A percentile compares a stretch with the other conserved stretches of the same genome.
Evolutionary conservation across 2,797 vertebrate species (phyloP).

Genomic region (Gymnocypris eckloni): DNA sequence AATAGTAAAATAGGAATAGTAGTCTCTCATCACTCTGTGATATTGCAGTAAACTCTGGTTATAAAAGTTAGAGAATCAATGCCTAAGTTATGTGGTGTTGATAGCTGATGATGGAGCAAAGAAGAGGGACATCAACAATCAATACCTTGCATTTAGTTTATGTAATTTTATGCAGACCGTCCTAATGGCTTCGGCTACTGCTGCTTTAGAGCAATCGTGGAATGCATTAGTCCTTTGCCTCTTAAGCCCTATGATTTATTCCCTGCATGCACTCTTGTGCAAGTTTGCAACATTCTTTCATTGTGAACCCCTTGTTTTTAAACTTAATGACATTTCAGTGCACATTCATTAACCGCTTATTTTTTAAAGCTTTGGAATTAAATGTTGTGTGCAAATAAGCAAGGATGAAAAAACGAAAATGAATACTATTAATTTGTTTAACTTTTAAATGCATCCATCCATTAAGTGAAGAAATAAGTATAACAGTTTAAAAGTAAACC

Average conservation of each 20-base stretch:
- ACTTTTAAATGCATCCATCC: not conserved
- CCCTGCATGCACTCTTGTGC: conserved; percentile 6
- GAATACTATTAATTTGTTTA: not conserved
- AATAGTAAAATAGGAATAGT: conserved; percentile 4
- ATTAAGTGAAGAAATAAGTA: not conserved
- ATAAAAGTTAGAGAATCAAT: conserved; percentile 15
- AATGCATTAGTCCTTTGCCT: conserved; percentile 53
- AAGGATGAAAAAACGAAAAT: not conserved
- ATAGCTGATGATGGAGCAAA: conserved; percentile 32
- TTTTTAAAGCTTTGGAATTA: not conserved
- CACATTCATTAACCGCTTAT: not conserved
- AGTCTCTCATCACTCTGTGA: not conserved
- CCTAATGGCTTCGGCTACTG: conserved; percentile 41
- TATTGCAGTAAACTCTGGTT: not conserved
- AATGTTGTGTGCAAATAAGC: not conserved
- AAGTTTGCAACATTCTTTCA: conserved; percentile 25
- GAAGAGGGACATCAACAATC: conserved; percentile 43
- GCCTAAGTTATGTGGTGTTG: conserved; percentile 8
- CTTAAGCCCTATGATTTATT: conserved; percentile 29
- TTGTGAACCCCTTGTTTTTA: not conserved
- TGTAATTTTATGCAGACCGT: conserved; percentile 44
- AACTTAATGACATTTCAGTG: not conserved
- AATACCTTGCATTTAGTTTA: conserved; percentile 55
- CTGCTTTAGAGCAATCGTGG: conserved; percentile 32
- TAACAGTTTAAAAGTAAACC: not conserved